phyloP scores from a whole-genome alignment of 2,797 vertebrate genomes.

The Pangasius larnaudii region DNA sequence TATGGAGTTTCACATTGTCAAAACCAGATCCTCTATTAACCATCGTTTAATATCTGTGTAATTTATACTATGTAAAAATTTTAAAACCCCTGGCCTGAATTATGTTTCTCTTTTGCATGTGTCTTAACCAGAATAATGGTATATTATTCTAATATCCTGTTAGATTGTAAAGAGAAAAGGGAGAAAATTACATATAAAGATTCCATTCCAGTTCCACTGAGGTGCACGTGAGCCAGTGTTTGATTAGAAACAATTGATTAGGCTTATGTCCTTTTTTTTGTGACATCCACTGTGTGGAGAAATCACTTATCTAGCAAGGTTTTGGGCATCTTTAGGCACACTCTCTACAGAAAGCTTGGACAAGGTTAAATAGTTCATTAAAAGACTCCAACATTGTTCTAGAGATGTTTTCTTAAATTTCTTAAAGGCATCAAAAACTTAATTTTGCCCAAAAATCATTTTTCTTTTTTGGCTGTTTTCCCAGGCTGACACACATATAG shows the following conservation, averaged over 20 bases:
- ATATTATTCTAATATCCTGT: background rate
- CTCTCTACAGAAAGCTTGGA: background rate
- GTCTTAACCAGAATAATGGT: background rate
- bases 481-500: background rate
- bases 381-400: background rate
- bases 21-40: background rate
- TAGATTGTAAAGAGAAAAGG: background rate
- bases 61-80: too few species aligned
- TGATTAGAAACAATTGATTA: background rate
- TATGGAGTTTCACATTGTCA: conserved; percentile 24
- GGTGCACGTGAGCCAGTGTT: background rate
- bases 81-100: background rate
- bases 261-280: background rate
- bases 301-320: background rate
- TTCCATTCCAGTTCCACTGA: background rate
- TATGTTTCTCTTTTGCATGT: background rate
- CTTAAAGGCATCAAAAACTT: background rate
- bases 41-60: background rate
- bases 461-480: background rate
- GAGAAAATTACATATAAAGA: background rate
- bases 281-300: background rate
- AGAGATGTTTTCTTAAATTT: background rate
- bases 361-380: background rate
- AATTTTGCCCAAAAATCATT: background rate
- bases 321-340: background rate